Percentiles rank a stretch among this genome's conserved stretches.
phyloP scores from a whole-genome alignment of 1,140 invertebrate genomes.

The Frieseomelitta varia region DNA sequence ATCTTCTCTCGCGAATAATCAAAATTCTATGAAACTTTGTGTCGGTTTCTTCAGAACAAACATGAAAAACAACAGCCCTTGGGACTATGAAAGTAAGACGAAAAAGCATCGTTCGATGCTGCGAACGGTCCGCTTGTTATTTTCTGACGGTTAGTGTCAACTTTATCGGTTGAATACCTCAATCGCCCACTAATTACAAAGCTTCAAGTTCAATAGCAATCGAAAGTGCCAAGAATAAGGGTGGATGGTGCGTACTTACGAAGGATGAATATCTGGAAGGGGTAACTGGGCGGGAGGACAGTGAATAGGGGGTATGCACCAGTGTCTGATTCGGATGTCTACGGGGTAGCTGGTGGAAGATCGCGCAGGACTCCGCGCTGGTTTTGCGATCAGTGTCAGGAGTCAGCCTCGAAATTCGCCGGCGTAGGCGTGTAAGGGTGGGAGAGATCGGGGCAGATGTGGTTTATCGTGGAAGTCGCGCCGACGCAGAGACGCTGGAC shows the following conservation, averaged over 20 bases:
- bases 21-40: too few relatives aligned
- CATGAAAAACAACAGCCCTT: neutral
- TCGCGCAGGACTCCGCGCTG: neutral
- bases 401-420: neutral
- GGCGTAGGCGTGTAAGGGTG: neutral
- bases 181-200: conserved; percentile 27
- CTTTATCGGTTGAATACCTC: conserved; percentile 3
- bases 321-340: too few relatives aligned
- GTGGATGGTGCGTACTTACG: neutral
- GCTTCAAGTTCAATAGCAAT: conserved; percentile 47
- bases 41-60: too few relatives aligned
- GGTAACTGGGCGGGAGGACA: neutral
- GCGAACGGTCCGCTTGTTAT: conserved; percentile 20
- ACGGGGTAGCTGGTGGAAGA: neutral
- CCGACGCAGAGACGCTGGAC: conserved; percentile 64
- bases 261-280: neutral
- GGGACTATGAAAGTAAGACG: neutral
- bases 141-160: conserved; percentile 12
- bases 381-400: neutral
- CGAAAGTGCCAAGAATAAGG: conserved; percentile 13
- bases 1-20: too few relatives aligned
- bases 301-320: neutral
- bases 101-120: neutral
- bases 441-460: conserved; percentile 9
- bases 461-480: conserved; percentile 28